Conservation (phyloP, 2,888 invertebrate species). For the Podabrus alpinus region DNA sequence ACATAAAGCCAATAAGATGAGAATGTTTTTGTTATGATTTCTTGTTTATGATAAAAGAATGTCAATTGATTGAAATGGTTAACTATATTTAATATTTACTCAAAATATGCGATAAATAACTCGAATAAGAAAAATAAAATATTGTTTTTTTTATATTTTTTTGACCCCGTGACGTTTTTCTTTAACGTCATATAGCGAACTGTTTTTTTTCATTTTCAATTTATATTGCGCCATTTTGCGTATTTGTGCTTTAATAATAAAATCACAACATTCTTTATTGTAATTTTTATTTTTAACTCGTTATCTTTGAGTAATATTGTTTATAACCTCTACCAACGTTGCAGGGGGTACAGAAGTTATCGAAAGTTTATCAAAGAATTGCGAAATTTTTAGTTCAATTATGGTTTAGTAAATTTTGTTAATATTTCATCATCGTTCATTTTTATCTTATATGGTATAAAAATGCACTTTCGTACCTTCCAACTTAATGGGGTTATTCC, state of each 20-base stretch:
- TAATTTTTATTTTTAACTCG: neutral
- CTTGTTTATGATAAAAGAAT: neutral
- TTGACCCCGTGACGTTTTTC: conserved; percentile 1
- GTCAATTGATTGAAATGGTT: neutral
- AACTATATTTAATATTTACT: neutral
- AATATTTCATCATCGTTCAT: neutral
- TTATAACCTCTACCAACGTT: conserved; percentile 19
- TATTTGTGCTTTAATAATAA: neutral
- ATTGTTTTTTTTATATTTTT: neutral
- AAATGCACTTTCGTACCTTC: neutral
- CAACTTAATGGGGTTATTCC: neutral
- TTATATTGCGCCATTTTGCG: neutral
- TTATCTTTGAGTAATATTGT: neutral
- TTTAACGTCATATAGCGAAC: neutral
- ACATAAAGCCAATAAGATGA: neutral
- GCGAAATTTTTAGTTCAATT: conserved; percentile 4
- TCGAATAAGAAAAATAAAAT: neutral
- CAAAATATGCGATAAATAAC: neutral
- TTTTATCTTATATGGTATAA: neutral
- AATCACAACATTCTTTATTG: conserved; percentile 4
- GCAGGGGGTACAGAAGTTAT: conserved; percentile 27
- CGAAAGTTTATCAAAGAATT: conserved; percentile 17
- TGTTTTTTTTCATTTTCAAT: neutral
- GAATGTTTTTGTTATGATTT: neutral
- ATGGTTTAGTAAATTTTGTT: neutral